Conservation (phyloP, 2,888 invertebrate species). For the Chaetogeoica ovagalla region DNA sequence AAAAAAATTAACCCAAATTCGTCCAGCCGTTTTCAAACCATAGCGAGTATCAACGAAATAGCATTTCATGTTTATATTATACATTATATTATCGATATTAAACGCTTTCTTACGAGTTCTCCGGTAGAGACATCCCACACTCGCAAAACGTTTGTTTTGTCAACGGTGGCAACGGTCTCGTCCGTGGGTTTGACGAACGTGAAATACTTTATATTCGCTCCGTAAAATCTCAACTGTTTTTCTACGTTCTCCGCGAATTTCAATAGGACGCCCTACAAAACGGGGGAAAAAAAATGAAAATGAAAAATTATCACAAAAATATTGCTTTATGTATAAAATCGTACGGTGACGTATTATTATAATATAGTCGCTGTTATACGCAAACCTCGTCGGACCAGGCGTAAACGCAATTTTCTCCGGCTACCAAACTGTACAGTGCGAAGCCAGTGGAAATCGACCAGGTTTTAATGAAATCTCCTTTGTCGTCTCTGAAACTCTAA, state of each 20-base stretch:
- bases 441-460: background rate
- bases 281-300: no score
- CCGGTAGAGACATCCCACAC: slow-evolving; percentile 34
- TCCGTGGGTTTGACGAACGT: slow-evolving; percentile 25
- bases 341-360: no score
- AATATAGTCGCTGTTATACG: no score
- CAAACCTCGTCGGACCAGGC: slow-evolving; percentile 34
- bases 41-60: no score
- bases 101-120: slow-evolving; percentile 16
- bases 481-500: slow-evolving; percentile 17
- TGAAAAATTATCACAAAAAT: no score
- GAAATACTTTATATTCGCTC: slow-evolving; percentile 18
- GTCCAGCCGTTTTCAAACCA: no score
- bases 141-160: slow-evolving; percentile 13
- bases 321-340: no score
- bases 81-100: background rate
- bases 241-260: slow-evolving; percentile 8
- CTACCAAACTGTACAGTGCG: background rate
- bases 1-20: no score
- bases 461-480: background rate
- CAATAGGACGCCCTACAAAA: slow-evolving; percentile 16
- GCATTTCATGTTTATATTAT: background rate
- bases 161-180: slow-evolving; percentile 17
- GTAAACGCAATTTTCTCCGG: slow-evolving; percentile 24
- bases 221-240: slow-evolving; percentile 17